A percentile compares a stretch with the other conserved stretches of the same genome.
phyloP scores from a whole-genome alignment of 2,888 invertebrate genomes.

The Trisateles emortualis region DNA sequence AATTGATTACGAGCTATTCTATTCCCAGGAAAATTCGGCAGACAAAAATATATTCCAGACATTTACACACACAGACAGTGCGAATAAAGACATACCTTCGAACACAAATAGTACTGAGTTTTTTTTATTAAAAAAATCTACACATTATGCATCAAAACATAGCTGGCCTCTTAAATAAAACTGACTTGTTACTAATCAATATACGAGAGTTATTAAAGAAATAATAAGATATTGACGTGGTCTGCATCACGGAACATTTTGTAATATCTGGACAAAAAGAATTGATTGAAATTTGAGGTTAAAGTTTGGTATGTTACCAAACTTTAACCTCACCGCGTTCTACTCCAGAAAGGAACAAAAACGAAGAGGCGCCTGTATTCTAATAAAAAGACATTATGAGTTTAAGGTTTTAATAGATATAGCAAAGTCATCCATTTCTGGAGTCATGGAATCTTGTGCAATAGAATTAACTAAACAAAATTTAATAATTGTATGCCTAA shows the following conservation, averaged over 20 bases:
- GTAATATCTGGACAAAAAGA: neutral
- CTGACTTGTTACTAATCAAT: neutral
- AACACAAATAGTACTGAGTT: neutral
- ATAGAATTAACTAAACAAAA: neutral
- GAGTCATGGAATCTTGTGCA: neutral
- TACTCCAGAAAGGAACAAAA: neutral
- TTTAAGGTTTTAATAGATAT: neutral
- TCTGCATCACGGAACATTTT: neutral
- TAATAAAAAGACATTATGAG: neutral
- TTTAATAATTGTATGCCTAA: neutral
- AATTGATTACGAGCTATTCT: neutral
- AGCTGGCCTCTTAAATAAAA: neutral
- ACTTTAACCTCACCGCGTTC: neutral
- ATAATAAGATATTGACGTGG: neutral
- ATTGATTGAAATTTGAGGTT: neutral
- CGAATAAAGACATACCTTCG: neutral
- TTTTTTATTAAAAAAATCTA: neutral
- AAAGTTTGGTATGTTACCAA: too few species aligned
- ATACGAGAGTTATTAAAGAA: neutral
- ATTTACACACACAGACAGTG: neutral
- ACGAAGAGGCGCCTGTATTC: neutral
- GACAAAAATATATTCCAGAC: neutral
- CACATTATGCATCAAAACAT: constrained; percentile 4
- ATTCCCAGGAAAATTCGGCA: neutral
- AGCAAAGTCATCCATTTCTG: neutral